phyloP scores from a whole-genome alignment of 2,888 invertebrate genomes.

The Laothoe populi region DNA sequence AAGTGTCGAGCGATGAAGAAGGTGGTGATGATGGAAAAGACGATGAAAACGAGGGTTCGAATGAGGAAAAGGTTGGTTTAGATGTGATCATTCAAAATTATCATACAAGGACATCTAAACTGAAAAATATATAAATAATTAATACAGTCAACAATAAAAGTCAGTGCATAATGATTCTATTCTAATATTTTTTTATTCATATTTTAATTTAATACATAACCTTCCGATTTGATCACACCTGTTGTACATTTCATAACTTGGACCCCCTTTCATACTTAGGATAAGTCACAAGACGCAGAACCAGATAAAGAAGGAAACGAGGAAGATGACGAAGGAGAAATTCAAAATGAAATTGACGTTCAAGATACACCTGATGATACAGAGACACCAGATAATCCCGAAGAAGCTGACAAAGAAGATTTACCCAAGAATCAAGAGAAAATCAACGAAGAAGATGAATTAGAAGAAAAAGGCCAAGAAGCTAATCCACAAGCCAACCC shows the following conservation, averaged over 20 bases:
- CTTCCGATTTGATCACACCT: background rate
- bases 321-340: constrained; percentile 39
- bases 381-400: constrained; percentile 54
- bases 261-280: constrained; percentile 37
- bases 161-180: too few relatives aligned
- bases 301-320: constrained; percentile 45
- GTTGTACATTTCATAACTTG: background rate
- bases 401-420: constrained; percentile 61
- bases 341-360: constrained; percentile 34
- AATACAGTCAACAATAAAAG: too few relatives aligned
- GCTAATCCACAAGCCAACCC: constrained; percentile 81
- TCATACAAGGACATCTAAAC: background rate
- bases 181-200: too few relatives aligned
- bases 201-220: background rate
- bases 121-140: background rate
- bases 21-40: constrained; percentile 56
- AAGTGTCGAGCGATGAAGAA: constrained; percentile 79
- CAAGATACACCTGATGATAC: constrained; percentile 49
- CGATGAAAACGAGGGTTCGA: constrained; percentile 49
- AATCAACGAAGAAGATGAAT: constrained; percentile 70
- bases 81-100: background rate
- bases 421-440: constrained; percentile 73
- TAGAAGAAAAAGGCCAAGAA: constrained; percentile 73
- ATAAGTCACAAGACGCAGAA: constrained; percentile 49
- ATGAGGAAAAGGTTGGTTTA: constrained; percentile 45